Conservation (phyloP, 2,113 vertebrate genomes). For the Boulengeromyrus knoepffleri region DNA sequence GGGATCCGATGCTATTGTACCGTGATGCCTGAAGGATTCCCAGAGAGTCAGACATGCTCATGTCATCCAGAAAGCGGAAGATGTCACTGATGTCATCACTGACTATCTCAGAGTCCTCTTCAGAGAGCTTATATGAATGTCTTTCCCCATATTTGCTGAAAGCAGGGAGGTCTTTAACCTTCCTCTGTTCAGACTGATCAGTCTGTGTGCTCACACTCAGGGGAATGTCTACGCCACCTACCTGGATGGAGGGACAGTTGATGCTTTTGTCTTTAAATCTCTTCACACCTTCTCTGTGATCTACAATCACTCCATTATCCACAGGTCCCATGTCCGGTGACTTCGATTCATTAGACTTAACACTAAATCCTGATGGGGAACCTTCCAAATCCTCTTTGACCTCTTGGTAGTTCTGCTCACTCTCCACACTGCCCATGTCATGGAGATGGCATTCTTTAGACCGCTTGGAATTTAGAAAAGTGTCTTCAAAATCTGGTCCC, state of each 20-base stretch:
- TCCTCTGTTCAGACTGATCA: slow-evolving; percentile 69
- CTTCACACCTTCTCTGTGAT: slow-evolving; percentile 52
- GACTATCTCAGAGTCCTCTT: slow-evolving; percentile 81
- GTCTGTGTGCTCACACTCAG: slow-evolving; percentile 85
- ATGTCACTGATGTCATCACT: slow-evolving; percentile 93
- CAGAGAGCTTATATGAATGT: slow-evolving; percentile 74
- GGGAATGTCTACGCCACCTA: slow-evolving; percentile 58
- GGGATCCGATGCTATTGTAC: slow-evolving; percentile 68
- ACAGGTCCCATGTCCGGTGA: slow-evolving; percentile 51
- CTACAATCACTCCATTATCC: slow-evolving; percentile 44
- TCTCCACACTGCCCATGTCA: slow-evolving; percentile 42
- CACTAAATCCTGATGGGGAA: slow-evolving; percentile 40
- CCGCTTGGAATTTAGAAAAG: slow-evolving; percentile 59
- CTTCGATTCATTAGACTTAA: slow-evolving; percentile 49
- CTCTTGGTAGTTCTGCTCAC: slow-evolving; percentile 50
- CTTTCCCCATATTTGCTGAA: slow-evolving; percentile 62
- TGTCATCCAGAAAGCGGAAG: slow-evolving; percentile 92
- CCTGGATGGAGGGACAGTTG: slow-evolving; percentile 53
- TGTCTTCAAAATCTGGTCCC: slow-evolving; percentile 63
- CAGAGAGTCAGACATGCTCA: slow-evolving; percentile 87
- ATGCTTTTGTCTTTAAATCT: slow-evolving; percentile 68
- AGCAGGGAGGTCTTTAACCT: slow-evolving; percentile 57
- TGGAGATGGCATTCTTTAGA: slow-evolving; percentile 46
- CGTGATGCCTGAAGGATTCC: slow-evolving; percentile 77
- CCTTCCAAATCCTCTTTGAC: slow-evolving; percentile 46